Percentiles rank a stretch among this genome's conserved stretches.
These are phyloP conservation scores for Lucilia cuprina DNA, from an alignment of 1,140 invertebrate genomes.

Conservation along the genomic window DNA sequence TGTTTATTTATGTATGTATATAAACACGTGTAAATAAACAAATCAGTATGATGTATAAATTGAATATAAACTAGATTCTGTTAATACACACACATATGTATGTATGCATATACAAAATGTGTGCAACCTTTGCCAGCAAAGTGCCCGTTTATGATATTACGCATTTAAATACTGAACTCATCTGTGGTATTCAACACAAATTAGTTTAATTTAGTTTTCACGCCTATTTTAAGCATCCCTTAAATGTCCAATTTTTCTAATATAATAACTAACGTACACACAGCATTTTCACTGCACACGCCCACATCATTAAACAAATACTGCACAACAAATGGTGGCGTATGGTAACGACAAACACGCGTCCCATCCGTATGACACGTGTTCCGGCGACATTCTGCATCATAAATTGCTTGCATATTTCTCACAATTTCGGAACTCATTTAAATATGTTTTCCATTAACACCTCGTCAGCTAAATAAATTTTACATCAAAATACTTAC, in stretches of 20 bases:
- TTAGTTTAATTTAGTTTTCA: slow-evolving; percentile 30
- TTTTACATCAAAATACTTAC: background rate
- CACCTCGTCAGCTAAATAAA: slow-evolving; percentile 8
- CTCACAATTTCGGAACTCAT: slow-evolving; percentile 5
- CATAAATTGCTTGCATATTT: background rate
- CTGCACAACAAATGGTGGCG: slow-evolving; percentile 34
- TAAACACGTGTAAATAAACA: too few relatives aligned
- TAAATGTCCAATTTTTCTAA: slow-evolving; percentile 12
- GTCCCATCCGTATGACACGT: slow-evolving; percentile 12
- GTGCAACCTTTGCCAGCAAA: background rate
- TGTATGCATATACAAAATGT: too few relatives aligned
- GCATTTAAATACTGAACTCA: background rate
- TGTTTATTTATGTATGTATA: too few relatives aligned
- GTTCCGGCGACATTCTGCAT: background rate
- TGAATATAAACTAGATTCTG: too few relatives aligned
- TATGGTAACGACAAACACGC: slow-evolving; percentile 16
- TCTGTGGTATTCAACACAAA: background rate
- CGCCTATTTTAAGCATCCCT: slow-evolving; percentile 30
- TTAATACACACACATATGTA: too few relatives aligned
- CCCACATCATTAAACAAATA: slow-evolving; percentile 37
- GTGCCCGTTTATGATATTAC: background rate
- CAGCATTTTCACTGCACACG: slow-evolving; percentile 29
- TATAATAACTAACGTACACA: background rate
- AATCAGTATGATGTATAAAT: too few relatives aligned
- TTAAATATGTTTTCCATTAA: slow-evolving; percentile 35